A percentile compares a stretch with the other conserved stretches of the same genome.
phyloP scores from a whole-genome alignment of 2,113 vertebrate genomes.

The Calonectris borealis region DNA sequence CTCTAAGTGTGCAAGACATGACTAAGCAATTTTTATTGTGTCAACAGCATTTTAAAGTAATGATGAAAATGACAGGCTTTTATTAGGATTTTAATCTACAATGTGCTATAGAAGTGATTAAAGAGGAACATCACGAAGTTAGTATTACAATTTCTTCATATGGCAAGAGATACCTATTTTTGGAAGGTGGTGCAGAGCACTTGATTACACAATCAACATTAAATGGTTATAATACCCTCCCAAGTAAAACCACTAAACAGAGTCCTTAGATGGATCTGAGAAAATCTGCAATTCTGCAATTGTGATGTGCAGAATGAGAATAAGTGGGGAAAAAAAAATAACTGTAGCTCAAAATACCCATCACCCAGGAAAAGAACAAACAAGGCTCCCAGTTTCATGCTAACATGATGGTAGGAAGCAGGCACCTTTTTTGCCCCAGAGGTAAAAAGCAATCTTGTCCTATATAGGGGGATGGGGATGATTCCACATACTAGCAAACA shows the following conservation, averaged over 20 bases:
- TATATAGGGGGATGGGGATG: not conserved
- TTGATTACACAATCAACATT: not conserved
- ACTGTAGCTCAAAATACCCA: not conserved
- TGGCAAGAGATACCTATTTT: not conserved
- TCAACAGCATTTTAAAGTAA: not conserved
- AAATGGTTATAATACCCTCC: not conserved
- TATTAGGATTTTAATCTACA: not conserved
- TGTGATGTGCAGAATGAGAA: not conserved
- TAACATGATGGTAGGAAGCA: not conserved
- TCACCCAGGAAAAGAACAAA: not conserved
- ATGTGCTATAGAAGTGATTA: not conserved
- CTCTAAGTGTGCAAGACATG: not conserved
- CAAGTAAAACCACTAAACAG: not conserved
- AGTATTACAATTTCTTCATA: not conserved
- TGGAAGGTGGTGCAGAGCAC: not conserved
- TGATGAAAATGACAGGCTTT: not conserved
- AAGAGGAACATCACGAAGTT: not conserved
- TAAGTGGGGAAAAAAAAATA: not conserved
- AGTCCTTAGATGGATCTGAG: not conserved
- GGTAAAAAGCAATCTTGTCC: not conserved
- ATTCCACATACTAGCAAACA: not conserved
- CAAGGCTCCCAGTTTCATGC: not conserved
- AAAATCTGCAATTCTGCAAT: not conserved
- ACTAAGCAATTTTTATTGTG: not conserved
- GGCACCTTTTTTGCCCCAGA: not conserved